These are phyloP conservation scores for Grantiella picta DNA, from an alignment of 2,113 vertebrate species.

Conservation along the genomic window DNA sequence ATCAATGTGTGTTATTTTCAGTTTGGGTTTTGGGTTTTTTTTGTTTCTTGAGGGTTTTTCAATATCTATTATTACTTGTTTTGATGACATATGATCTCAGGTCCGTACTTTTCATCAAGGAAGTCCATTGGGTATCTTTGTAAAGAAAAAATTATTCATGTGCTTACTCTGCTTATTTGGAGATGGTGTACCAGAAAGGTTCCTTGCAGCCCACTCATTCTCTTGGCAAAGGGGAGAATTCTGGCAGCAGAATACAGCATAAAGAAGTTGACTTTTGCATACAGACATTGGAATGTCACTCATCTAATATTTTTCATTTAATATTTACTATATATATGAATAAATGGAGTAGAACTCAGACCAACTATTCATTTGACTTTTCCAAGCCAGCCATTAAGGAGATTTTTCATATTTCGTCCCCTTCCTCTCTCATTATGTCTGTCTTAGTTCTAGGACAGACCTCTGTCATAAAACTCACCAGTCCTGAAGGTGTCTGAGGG, in stretches of 20 bases:
- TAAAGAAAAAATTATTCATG: not conserved
- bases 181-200: not conserved
- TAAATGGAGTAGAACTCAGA: not conserved
- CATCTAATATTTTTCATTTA: not conserved
- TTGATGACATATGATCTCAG: not conserved
- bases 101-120: not conserved
- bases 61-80: not conserved
- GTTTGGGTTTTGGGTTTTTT: rapidly evolving
- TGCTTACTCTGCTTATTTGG: not conserved
- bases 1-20: not conserved
- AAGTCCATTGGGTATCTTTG: not conserved
- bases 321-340: not conserved
- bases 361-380: not conserved
- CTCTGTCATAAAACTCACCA: not conserved
- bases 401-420: not conserved
- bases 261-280: not conserved
- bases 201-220: not conserved
- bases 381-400: not conserved
- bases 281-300: not conserved
- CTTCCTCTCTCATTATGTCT: not conserved
- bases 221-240: not conserved
- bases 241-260: not conserved
- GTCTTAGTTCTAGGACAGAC: not conserved
- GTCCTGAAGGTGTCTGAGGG: not conserved
- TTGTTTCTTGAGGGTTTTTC: not conserved